Base-by-base conservation (phyloP, 2,113 vertebrate genomes). In the Bubo bubo region DNA sequence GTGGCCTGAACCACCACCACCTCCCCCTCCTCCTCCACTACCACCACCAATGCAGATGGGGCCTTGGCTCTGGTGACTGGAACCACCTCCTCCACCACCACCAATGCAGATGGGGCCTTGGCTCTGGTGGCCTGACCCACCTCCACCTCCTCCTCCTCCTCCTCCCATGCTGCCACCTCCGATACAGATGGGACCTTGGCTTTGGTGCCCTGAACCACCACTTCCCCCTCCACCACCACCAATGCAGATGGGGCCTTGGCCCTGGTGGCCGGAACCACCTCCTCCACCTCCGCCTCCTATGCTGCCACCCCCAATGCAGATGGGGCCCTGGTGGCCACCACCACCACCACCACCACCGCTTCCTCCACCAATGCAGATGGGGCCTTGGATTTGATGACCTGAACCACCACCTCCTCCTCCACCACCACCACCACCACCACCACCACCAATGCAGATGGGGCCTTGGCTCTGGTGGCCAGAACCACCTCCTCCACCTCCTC, bases 381-480 rank as follows among this genome's bases (percentile, higher is more conserved):
- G 58, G 0, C 80, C 80, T 18, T 90, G 80, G 2, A 86, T 0
- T 0, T 95, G 68, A 0, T 94, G 72, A 0, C 89, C 6, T 2
- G 53, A n/a, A 2, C 90, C 23, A 5, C 90, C 74, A 14, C 45
- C 45, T 18, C 45, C 45, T 45, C 45, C 45, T 45, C 45, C 71
- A 6, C 92, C 71, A 6, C 92, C 92, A 3, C 88, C 45, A 7
- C 74, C 73, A 0, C 87, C 43, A 2, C 63, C 92, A 3, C 62
- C 37, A 45, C 45, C 45, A 19, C 45, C 45, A 45, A 45, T 45
- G 18, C 45, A 45, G 45, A 45, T 45, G 45, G 45, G 45, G 45
- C 56, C 63, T 6, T 89, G 74, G 0, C 85, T 0, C 0, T 90
- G 87, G 0, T 94, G 47, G 3, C 72, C 4, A 2, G 72, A 86